Base-by-base conservation (phyloP, 2,113 vertebrate genomes). In the Coturnix japonica region DNA sequence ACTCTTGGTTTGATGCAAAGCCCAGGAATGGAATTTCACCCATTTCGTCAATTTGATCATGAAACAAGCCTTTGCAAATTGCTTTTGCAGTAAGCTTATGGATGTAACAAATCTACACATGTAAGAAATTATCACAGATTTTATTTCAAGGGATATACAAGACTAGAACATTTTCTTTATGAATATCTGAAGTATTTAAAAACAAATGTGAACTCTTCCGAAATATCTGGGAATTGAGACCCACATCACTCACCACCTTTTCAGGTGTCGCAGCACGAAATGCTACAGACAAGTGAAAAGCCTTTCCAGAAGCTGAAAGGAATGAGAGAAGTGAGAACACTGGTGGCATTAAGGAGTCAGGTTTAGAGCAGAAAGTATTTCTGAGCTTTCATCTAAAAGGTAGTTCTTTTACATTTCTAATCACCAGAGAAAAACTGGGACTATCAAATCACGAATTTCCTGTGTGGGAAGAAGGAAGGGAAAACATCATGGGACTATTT, bases 381-480 rank as follows among this genome's bases (percentile, higher is more conserved):
- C 83, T 30, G 33, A 44, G 69, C 17, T 80, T 75, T 71, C 85
- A 33, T 53, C 69, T 81, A 60, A 78, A 91, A 89, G 43, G 17
- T 65, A 85, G 77, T 86, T 80, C 28, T 65, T 80, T 11, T 9
- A 25, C 15, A 23, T 8, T 88, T 89, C 86, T 89, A 61, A 83
- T 75, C 51, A 81, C 28, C 44, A 37, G 19, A 75, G 53, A 63
- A 89, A 91, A 86, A 59, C 13, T 0, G 0, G 8, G 28, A 60
- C 41, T 73, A 80, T 43, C 71, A 79, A 84, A 84, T 15, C 22
- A n/a, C 54, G 28, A 39, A 39, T 82, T 82, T 89, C 75, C 77
- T 79, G 35, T 41, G 41, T 25, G 37, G 39, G 85, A 11, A 44
- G 33, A 56, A 77, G 60, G 82, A 65, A 87, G 10, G 47, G 30